Evolutionary conservation across 2,113 vertebrate genomes (phyloP).

Genomic region (Takifugu flavidus): DNA sequence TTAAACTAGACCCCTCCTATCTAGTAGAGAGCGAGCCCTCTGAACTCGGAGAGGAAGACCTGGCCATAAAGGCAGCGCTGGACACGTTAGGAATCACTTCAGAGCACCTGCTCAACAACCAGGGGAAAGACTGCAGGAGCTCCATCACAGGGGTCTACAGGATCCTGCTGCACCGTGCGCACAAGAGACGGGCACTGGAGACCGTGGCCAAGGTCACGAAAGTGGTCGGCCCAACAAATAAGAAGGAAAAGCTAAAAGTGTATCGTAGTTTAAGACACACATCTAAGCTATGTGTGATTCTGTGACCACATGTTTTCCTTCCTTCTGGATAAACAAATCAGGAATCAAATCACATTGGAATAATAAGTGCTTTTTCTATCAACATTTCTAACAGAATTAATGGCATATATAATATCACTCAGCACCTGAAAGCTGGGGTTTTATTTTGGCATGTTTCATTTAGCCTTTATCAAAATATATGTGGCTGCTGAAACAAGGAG

Average conservation of each 20-base stretch:
- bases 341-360: conserved; percentile 35
- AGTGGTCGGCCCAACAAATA: conserved; percentile 58
- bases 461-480: conserved; percentile 62
- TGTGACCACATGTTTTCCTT: conserved; percentile 71
- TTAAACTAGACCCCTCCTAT: conserved; percentile 86
- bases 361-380: conserved; percentile 40
- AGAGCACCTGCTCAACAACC: conserved; percentile 89
- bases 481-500: conserved; percentile 23
- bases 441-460: conserved; percentile 35
- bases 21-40: conserved; percentile 74
- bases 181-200: conserved; percentile 82
- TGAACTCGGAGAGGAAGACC: conserved; percentile 81
- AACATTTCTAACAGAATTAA: conserved; percentile 22
- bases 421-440: conserved; percentile 43
- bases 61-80: conserved; percentile 81
- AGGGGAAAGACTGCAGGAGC: conserved; percentile 83
- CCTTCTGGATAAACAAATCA: conserved; percentile 14
- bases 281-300: conserved; percentile 91
- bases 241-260: conserved; percentile 74
- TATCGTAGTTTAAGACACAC: conserved; percentile 83
- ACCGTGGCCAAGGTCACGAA: conserved; percentile 74
- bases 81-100: conserved; percentile 85
- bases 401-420: conserved; percentile 2
- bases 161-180: conserved; percentile 87
- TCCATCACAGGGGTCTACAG: conserved; percentile 90